A percentile compares a stretch with the other conserved stretches of the same genome.
phyloP scores from a whole-genome alignment of 2,797 vertebrate species.

The Alauda arvensis region DNA sequence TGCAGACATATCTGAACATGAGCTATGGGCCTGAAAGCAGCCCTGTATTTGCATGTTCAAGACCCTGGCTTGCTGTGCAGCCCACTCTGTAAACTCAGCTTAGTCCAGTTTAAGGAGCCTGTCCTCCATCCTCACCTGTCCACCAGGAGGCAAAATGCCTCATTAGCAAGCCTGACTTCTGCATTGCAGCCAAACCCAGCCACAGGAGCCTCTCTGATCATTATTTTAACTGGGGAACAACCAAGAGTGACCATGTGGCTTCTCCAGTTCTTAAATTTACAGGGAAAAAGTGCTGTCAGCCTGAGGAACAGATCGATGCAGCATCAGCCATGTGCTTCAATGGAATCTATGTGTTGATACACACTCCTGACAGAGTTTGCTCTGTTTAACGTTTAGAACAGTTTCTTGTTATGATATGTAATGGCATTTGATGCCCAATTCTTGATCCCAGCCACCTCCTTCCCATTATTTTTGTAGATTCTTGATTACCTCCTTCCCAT shows the following conservation, averaged over 20 bases:
- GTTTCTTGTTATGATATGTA: not conserved
- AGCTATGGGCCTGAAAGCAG: not conserved
- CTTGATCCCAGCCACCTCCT: not conserved
- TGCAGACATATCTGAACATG: not conserved
- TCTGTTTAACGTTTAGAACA: not conserved
- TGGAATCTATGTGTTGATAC: not conserved
- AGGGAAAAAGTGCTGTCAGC: not conserved
- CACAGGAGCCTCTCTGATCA: not conserved
- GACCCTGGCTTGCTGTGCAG: conserved; percentile 13
- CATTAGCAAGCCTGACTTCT: not conserved
- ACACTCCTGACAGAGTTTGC: not conserved
- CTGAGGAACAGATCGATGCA: not conserved
- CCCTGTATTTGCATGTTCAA: not conserved
- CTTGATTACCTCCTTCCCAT: not conserved
- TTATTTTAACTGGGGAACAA: conserved; percentile 34
- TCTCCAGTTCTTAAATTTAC: conserved; percentile 6
- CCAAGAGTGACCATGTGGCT: conserved; percentile 9
- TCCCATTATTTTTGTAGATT: not conserved
- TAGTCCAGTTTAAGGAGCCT: not conserved
- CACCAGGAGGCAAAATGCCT: conserved; percentile 40
- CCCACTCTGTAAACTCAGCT: not conserved
- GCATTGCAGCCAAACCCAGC: not conserved
- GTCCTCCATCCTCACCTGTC: not conserved
- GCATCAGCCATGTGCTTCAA: not conserved
- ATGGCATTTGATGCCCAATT: not conserved